Percentiles rank a stretch among this genome's conserved stretches.
Evolutionary conservation across 2,797 vertebrate genomes (phyloP).

Genomic region (Alfaro cultratus): DNA sequence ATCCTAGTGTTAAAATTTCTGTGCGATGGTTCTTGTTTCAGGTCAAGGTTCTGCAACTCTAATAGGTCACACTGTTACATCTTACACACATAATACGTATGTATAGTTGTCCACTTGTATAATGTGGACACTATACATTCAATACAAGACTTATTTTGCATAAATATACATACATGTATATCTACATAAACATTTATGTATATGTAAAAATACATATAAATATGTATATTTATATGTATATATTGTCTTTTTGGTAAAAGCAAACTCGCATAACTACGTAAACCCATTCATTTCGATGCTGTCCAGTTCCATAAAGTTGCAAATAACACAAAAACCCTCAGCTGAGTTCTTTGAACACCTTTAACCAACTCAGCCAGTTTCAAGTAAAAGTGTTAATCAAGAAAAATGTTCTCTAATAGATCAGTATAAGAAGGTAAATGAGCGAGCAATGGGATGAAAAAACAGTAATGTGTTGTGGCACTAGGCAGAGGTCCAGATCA

Average conservation of each 20-base stretch:
- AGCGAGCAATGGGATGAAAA: slow-evolving; percentile 35
- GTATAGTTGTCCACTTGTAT: no score
- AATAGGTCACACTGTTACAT: background rate
- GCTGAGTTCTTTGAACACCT: slow-evolving; percentile 5
- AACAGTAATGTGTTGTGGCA: slow-evolving; percentile 55
- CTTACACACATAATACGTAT: no score
- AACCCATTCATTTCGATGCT: background rate
- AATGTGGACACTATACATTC: background rate
- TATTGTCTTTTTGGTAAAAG: background rate
- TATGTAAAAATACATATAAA: background rate
- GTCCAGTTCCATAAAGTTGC: slow-evolving; percentile 8
- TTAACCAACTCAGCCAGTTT: slow-evolving; percentile 8
- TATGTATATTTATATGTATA: no score
- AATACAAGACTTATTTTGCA: background rate
- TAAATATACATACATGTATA: no score
- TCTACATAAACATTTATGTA: background rate
- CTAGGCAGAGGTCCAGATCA: slow-evolving; percentile 39
- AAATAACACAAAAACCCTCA: slow-evolving; percentile 1
- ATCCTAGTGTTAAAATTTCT: background rate
- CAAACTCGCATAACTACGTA: background rate
- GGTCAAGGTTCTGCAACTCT: background rate
- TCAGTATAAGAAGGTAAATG: slow-evolving; percentile 29
- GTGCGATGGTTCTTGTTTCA: background rate
- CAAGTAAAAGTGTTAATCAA: slow-evolving; percentile 28
- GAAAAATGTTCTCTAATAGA: slow-evolving; percentile 35